Percentiles rank a stretch among this genome's conserved stretches.
Evolutionary conservation across 2,113 vertebrate species (phyloP).

Genomic region (Ranitomeya variabilis): DNA sequence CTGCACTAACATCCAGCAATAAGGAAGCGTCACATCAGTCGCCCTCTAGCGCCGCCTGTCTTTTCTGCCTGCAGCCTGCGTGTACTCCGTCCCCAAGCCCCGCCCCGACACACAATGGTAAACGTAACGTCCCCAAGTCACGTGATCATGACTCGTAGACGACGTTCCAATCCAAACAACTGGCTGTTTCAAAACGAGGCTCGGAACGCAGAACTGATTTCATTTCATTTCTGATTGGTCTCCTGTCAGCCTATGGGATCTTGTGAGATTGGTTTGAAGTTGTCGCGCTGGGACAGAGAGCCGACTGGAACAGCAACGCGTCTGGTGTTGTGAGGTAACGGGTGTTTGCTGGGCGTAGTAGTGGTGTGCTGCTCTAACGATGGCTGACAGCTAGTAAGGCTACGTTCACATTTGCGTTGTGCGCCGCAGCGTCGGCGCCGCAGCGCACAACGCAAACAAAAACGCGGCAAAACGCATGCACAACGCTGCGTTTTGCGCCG

Average conservation of each 20-base stretch:
- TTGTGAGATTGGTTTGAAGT: constrained; percentile 1
- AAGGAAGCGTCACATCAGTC: no score
- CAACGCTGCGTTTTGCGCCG: no score
- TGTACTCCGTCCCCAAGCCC: background rate
- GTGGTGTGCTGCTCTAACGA: no score
- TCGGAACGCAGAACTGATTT: background rate
- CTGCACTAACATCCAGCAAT: no score
- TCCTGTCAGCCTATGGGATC: background rate
- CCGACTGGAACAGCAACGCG: background rate
- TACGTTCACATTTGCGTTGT: no score
- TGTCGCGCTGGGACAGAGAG: background rate
- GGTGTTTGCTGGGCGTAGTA: background rate
- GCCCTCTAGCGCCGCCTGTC: no score
- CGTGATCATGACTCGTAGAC: background rate
- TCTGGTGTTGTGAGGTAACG: background rate
- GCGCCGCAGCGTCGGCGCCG: no score
- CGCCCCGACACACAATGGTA: background rate
- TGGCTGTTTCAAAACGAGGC: background rate
- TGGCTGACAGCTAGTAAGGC: no score
- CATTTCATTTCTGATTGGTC: background rate
- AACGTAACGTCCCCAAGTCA: background rate
- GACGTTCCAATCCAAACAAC: no score
- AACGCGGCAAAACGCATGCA: no score
- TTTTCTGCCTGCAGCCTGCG: background rate
- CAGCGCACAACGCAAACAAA: no score